Evolutionary conservation across 2,888 invertebrate genomes (phyloP).

Genomic region (Pasiphila rectangulata): DNA sequence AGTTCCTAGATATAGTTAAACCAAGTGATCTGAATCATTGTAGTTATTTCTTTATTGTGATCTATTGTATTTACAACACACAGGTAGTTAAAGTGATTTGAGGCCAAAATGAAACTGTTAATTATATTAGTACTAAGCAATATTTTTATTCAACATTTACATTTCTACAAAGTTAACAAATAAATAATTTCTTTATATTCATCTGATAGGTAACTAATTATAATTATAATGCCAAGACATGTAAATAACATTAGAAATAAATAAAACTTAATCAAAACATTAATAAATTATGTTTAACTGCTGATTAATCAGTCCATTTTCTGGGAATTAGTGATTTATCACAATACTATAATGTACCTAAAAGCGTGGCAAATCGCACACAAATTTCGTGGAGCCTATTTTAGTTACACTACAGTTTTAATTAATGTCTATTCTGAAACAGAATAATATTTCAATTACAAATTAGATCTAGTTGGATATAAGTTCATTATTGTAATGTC

Average conservation of each 20-base stretch:
- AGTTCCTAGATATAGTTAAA: neutral
- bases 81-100: neutral
- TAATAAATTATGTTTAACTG: conserved; percentile 3
- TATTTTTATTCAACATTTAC: conserved; percentile 5
- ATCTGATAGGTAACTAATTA: neutral
- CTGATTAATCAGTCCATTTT: conserved; percentile 13
- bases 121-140: neutral
- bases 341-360: neutral
- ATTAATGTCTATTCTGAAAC: too few relatives aligned
- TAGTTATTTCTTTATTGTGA: conserved; percentile 2
- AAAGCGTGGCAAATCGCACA: neutral
- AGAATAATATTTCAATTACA: too few relatives aligned
- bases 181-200: neutral
- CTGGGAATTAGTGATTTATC: conserved; percentile 9
- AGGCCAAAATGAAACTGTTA: neutral
- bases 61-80: conserved; percentile 1
- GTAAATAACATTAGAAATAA: neutral
- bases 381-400: too few relatives aligned
- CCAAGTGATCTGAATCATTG: conserved; percentile 18
- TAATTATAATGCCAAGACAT: neutral
- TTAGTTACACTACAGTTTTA: too few relatives aligned
- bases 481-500: too few relatives aligned
- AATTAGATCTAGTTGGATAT: too few relatives aligned
- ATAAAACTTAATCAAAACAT: neutral
- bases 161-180: conserved; percentile 1